Percentiles rank a stretch among this genome's conserved stretches.
Evolutionary conservation across 2,797 vertebrate genomes (phyloP).

Genomic region (Argentina silus): DNA sequence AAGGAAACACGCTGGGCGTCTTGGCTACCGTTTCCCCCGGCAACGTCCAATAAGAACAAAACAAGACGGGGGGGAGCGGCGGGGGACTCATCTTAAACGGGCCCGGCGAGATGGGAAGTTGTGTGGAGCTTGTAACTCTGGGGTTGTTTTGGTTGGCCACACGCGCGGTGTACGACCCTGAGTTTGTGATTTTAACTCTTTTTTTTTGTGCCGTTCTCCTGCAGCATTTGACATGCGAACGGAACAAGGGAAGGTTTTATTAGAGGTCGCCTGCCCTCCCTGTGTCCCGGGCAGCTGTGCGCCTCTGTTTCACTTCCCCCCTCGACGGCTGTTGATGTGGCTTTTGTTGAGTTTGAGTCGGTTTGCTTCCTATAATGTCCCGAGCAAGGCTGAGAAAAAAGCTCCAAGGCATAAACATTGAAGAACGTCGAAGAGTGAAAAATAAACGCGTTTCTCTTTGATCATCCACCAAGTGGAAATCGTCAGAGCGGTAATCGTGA

Average conservation of each 20-base stretch:
- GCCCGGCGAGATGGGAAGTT: constrained; percentile 40
- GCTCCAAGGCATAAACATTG: constrained; percentile 50
- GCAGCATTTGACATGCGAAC: constrained; percentile 50
- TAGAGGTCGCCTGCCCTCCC: constrained; percentile 24
- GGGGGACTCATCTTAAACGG: neutral
- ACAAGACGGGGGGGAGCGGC: neutral
- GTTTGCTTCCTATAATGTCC: constrained; percentile 16
- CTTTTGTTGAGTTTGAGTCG: constrained; percentile 27
- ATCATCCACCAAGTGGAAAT: constrained; percentile 54
- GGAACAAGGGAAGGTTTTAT: constrained; percentile 33
- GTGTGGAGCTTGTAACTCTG: constrained; percentile 40
- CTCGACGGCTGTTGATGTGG: constrained; percentile 50
- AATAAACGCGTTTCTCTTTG: constrained; percentile 10
- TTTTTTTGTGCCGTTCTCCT: constrained; percentile 28
- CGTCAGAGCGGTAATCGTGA: constrained; percentile 55
- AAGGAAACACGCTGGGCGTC: constrained; percentile 44
- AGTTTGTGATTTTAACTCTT: constrained; percentile 53
- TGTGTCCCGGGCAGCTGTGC: constrained; percentile 40
- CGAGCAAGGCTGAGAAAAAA: constrained; percentile 22
- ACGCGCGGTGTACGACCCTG: constrained; percentile 49
- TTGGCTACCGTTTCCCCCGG: constrained; percentile 48
- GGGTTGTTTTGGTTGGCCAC: constrained; percentile 64
- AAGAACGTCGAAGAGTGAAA: neutral
- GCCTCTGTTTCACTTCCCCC: constrained; percentile 35
- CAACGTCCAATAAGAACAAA: constrained; percentile 55